Evolutionary conservation across 2,113 vertebrate genomes (phyloP).

Genomic region (Elgaria multicarinata): DNA sequence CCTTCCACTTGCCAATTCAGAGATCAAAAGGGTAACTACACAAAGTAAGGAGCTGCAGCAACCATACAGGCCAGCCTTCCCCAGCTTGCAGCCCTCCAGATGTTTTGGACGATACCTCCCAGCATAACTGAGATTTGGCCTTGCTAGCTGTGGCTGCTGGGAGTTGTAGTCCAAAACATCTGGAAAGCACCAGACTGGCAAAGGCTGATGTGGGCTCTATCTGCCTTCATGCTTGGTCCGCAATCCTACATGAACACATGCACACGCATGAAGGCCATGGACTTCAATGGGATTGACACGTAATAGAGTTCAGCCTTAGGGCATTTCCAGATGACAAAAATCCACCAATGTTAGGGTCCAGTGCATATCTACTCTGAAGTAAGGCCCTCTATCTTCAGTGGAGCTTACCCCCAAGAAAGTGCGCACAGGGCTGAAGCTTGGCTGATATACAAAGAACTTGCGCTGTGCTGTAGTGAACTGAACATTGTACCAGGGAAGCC

Average conservation of each 20-base stretch:
- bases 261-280: no score
- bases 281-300: not conserved
- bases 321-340: not conserved
- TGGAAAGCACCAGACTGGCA: no score
- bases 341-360: not conserved
- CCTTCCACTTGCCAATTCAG: not conserved
- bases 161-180: no score
- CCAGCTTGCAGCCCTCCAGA: no score
- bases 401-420: not conserved
- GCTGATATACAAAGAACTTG: not conserved
- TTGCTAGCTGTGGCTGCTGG: no score
- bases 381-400: not conserved
- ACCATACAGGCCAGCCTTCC: no score
- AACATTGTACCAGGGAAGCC: no score
- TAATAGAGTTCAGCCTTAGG: not conserved
- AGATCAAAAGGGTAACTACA: not conserved
- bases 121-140: no score
- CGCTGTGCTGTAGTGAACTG: not conserved
- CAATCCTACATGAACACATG: no score
- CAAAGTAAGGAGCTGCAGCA: not conserved
- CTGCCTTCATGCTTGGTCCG: not conserved
- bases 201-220: not conserved
- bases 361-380: not conserved
- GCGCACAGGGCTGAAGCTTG: not conserved
- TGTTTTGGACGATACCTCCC: no score